Base-by-base conservation (phyloP, 2,888 invertebrate genomes). In the Agriopis marginaria region DNA sequence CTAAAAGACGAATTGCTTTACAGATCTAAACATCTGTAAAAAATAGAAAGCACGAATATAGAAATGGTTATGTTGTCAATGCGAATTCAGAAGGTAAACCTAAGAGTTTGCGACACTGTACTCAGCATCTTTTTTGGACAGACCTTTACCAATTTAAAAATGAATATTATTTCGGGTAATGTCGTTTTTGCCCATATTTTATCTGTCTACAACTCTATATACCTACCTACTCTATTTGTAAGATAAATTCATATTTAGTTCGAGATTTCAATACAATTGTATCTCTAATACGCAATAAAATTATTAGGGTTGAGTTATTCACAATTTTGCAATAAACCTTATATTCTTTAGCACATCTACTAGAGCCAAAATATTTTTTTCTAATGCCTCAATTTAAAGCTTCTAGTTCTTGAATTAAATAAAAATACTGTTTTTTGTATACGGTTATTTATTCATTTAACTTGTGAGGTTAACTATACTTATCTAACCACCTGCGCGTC, bases 401-500 rank as follows among this genome's bases (percentile, higher is more conserved):
- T 17, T 59, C 49, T 55, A n/a, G 23, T 23, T 45, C 7, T 11
- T 60, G 59, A 51, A 14, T 45, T 12, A 10, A 50, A 32, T 60
- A 32, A 8, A 9, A 42, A n/a, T 14, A 44, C 44, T 53, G 47
- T 49, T 53, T 51, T 23, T 12, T 23, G 40, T 14, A 14, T 32
- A 32, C 32, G 5, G 51, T 11, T 60, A 54, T 54, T 47, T 62
- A 64, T 54, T 66, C 32, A 59, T 71, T 75, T 72, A 76, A 79
- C 76, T 75, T 77, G 73, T 77, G 77, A 76, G 74, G 77, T 75
- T 75, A 74, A 71, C 67, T 71, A 42, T 62, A 75, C 70, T 32
- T 32, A 32, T 32, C 32, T 32, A 32, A 32, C 75, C 82, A 82
- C 82, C 82, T 83, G 83, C 80, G 68, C 73, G 63, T 66, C 64